A percentile compares a stretch with the other conserved stretches of the same genome.
phyloP scores from a whole-genome alignment of 2,113 vertebrate species.

The Platycercus adscitus region DNA sequence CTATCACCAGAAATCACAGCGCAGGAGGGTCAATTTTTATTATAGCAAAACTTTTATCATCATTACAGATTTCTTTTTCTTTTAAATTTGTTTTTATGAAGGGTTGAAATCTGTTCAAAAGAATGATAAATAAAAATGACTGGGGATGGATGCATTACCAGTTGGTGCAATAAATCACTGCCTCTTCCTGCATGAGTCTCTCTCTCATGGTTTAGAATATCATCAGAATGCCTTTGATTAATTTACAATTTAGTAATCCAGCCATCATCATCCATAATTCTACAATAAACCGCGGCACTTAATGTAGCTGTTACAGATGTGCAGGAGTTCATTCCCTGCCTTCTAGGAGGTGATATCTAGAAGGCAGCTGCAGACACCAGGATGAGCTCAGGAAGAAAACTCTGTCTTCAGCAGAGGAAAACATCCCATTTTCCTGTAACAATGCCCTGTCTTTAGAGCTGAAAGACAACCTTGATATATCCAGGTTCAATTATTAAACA shows the following conservation, averaged over 20 bases:
- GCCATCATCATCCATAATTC: slow-evolving; percentile 51
- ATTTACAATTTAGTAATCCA: slow-evolving; percentile 58
- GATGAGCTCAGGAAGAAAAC: not conserved
- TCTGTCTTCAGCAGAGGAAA: not conserved
- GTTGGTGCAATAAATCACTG: slow-evolving; percentile 61
- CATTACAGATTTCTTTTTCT: not conserved
- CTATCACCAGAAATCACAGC: not conserved
- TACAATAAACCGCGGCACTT: slow-evolving; percentile 48
- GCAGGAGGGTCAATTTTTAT: not conserved
- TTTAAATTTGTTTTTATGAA: not conserved
- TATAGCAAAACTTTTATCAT: slow-evolving; percentile 5
- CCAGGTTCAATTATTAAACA: slow-evolving; percentile 1
- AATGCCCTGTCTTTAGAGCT: not conserved
- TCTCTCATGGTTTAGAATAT: slow-evolving; percentile 32
- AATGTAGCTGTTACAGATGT: slow-evolving; percentile 56
- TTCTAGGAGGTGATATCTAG: slow-evolving; percentile 15
- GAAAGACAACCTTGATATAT: not conserved
- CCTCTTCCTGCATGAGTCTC: not conserved
- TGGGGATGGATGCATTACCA: slow-evolving; percentile 14
- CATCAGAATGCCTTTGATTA: slow-evolving; percentile 30
- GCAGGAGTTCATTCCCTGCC: slow-evolving; percentile 27
- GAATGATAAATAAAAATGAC: slow-evolving; percentile 46
- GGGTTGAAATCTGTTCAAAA: slow-evolving; percentile 44
- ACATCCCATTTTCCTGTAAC: not conserved
- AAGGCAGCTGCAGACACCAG: slow-evolving; percentile 45